These are phyloP conservation scores for Aldrovandia affinis DNA, from an alignment of 2,797 vertebrate species.

Conservation along the genomic window DNA sequence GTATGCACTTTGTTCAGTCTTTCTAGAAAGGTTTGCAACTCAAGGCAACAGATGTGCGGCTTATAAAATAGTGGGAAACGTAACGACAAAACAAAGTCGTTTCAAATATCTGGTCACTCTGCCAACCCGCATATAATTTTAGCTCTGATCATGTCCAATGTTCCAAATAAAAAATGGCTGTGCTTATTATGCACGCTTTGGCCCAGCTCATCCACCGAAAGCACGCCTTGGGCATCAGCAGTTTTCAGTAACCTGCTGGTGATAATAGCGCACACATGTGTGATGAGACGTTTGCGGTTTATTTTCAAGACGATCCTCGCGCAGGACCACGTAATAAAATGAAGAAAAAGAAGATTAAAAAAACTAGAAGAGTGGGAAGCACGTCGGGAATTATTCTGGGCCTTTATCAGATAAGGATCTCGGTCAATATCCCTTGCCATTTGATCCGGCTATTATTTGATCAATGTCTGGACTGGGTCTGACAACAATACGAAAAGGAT, in stretches of 20 bases:
- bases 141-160: background rate
- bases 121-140: background rate
- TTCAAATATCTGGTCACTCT: background rate
- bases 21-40: background rate
- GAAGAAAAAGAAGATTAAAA: background rate
- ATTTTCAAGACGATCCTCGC: background rate
- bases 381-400: too few species aligned
- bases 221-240: background rate
- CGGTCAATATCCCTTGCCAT: background rate
- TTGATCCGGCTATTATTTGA: background rate
- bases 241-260: background rate
- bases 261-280: background rate
- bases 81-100: background rate
- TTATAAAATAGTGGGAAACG: background rate
- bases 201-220: background rate
- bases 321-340: background rate
- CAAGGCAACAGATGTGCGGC: background rate
- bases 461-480: background rate
- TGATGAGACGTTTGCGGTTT: background rate
- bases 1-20: background rate
- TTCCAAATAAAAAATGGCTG: background rate
- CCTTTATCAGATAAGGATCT: background rate
- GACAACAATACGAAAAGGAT: background rate
- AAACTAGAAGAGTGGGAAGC: background rate
- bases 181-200: background rate